Conservation (phyloP, 2,113 vertebrate genomes). For the Gyps fulvus region DNA sequence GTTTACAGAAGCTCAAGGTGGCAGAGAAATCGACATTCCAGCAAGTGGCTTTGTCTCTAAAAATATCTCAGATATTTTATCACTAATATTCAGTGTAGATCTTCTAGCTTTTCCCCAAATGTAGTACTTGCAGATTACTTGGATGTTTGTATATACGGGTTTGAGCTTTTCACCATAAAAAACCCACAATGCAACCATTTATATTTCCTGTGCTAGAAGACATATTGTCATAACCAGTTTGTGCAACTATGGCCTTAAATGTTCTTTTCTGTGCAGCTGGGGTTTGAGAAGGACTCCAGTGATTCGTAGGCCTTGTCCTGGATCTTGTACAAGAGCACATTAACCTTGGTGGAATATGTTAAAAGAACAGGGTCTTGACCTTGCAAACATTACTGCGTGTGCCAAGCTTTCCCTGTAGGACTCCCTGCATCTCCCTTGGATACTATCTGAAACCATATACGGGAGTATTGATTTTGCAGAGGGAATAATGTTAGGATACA, state of each 20-base stretch:
- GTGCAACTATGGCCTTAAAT: neutral
- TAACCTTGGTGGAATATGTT: neutral
- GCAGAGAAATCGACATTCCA: neutral
- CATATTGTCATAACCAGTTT: neutral
- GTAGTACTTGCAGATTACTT: neutral
- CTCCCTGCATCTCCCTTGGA: neutral
- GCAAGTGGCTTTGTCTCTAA: neutral
- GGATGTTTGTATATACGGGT: neutral
- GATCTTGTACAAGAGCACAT: neutral
- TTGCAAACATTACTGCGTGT: neutral
- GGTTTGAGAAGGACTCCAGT: neutral
- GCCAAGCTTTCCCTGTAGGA: neutral
- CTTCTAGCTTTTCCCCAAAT: neutral
- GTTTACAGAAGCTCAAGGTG: neutral
- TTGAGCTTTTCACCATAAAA: neutral
- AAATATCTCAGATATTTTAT: neutral
- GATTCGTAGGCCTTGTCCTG: neutral
- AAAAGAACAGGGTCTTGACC: neutral
- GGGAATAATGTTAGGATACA: neutral
- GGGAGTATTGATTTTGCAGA: neutral
- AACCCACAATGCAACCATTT: accelerated
- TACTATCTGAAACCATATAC: neutral
- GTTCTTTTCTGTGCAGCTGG: neutral
- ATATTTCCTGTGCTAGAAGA: neutral
- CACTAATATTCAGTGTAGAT: neutral